Percentiles rank a stretch among this genome's conserved stretches.
These are phyloP conservation scores for Zygaena filipendulae DNA, from an alignment of 2,888 invertebrate genomes.

Conservation along the genomic window DNA sequence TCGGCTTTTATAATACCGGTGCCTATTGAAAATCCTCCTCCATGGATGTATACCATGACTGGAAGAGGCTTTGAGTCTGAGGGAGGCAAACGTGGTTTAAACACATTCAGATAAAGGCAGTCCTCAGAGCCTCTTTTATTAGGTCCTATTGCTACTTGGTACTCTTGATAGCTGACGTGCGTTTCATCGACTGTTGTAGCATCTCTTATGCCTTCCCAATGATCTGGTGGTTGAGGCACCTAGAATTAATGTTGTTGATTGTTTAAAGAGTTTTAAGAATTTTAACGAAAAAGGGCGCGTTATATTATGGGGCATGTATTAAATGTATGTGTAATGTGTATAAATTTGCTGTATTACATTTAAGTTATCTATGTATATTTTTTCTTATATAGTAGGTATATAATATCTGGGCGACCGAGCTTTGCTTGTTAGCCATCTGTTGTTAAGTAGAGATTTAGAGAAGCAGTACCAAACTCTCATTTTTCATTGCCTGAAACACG, in stretches of 20 bases:
- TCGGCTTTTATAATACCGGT: constrained; percentile 29
- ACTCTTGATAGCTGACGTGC: constrained; percentile 24
- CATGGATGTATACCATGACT: constrained; percentile 44
- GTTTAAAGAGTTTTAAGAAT: too few species aligned
- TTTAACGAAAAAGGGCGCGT: constrained; percentile 17
- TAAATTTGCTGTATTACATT: not conserved
- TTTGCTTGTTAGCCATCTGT: too few species aligned
- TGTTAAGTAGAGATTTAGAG: too few species aligned
- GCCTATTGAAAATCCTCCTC: constrained; percentile 40
- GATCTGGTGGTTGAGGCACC: constrained; percentile 39
- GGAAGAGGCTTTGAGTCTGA: constrained; percentile 21
- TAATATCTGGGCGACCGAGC: constrained; percentile 1
- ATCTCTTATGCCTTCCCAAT: constrained; percentile 52
- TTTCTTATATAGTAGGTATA: not conserved
- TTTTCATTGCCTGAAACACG: too few species aligned
- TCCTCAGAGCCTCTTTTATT: constrained; percentile 41
- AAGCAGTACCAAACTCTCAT: too few species aligned
- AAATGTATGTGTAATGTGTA: not conserved
- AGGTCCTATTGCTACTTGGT: constrained; percentile 5
- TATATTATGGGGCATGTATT: not conserved
- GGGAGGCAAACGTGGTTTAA: constrained; percentile 28
- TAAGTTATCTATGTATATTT: not conserved
- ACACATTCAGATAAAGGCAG: constrained; percentile 44
- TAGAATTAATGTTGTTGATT: too few species aligned
- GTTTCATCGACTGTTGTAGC: constrained; percentile 40